Percentiles rank a stretch among this genome's conserved stretches.
phyloP scores from a whole-genome alignment of 1,140 invertebrate genomes.

The Pissodes strobi region DNA sequence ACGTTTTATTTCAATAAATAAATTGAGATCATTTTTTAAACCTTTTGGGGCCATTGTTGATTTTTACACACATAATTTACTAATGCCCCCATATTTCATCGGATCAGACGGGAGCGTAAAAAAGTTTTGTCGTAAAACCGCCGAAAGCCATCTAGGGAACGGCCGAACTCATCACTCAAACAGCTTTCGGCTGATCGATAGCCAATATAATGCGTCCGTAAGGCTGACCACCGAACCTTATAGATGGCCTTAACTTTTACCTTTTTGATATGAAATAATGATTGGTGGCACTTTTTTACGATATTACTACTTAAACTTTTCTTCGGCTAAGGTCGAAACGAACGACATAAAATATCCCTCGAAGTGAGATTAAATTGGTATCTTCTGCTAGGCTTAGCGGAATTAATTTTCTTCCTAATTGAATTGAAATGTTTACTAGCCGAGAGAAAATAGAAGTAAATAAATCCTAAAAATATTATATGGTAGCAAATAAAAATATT shows the following conservation, averaged over 20 bases:
- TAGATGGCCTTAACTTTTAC: conserved; percentile 17
- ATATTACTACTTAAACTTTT: too few relatives aligned
- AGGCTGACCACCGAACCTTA: conserved; percentile 26
- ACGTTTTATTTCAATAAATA: conserved; percentile 38
- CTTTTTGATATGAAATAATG: conserved; percentile 30
- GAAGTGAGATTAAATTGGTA: too few relatives aligned
- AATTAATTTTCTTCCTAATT: too few relatives aligned
- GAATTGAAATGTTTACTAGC: too few relatives aligned
- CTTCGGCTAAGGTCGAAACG: too few relatives aligned
- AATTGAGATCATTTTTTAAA: conserved; percentile 38
- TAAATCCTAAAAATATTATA: too few relatives aligned
- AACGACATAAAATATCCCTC: too few relatives aligned
- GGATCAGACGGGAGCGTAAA: conserved; percentile 32
- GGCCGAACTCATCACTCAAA: conserved; percentile 27
- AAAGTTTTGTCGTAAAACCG: conserved; percentile 37
- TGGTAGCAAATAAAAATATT: too few relatives aligned
- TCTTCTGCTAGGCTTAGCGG: too few relatives aligned
- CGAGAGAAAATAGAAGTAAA: too few relatives aligned
- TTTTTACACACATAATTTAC: conserved; percentile 38
- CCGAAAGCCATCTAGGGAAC: conserved; percentile 26
- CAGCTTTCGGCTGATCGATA: conserved; percentile 29
- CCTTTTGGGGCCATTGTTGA: conserved; percentile 29
- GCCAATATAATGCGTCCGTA: conserved; percentile 22
- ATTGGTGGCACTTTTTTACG: conserved; percentile 21
- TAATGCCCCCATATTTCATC: conserved; percentile 33